Conservation (phyloP, 2,113 vertebrate species). For the Nesogale talazaci region DNA sequence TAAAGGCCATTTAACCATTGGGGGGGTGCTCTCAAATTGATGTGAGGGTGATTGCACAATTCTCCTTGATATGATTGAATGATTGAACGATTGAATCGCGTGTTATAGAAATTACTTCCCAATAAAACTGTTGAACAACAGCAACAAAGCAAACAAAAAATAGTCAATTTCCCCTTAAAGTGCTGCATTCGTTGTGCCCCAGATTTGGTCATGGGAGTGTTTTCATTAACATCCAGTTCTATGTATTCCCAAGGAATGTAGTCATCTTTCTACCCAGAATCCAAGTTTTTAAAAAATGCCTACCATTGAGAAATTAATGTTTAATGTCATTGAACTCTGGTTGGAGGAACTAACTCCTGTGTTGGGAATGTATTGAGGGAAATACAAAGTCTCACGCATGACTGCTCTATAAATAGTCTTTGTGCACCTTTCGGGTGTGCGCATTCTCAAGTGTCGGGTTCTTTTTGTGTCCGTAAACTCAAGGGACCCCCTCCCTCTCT, state of each 20-base stretch:
- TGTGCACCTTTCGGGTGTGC: background rate
- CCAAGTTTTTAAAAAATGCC: background rate
- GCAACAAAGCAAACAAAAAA: background rate
- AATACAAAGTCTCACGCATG: background rate
- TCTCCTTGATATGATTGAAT: no score
- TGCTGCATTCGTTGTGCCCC: background rate
- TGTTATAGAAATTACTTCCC: no score
- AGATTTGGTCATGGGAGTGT: background rate
- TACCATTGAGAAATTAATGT: background rate
- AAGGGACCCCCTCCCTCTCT: background rate
- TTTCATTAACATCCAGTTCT: background rate
- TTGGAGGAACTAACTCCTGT: background rate
- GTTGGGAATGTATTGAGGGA: background rate
- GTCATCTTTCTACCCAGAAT: background rate
- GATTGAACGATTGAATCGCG: no score
- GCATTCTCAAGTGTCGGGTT: background rate
- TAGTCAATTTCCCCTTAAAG: background rate
- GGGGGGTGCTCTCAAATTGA: no score
- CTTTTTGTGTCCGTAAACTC: background rate
- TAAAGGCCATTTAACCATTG: no score
- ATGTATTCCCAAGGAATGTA: slow-evolving; percentile 14
- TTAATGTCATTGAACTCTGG: background rate
- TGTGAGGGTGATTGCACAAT: no score
- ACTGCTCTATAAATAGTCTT: background rate
- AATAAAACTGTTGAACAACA: no score